Base-by-base conservation (phyloP, 2,113 vertebrate species). In the Colaptes auratus region DNA sequence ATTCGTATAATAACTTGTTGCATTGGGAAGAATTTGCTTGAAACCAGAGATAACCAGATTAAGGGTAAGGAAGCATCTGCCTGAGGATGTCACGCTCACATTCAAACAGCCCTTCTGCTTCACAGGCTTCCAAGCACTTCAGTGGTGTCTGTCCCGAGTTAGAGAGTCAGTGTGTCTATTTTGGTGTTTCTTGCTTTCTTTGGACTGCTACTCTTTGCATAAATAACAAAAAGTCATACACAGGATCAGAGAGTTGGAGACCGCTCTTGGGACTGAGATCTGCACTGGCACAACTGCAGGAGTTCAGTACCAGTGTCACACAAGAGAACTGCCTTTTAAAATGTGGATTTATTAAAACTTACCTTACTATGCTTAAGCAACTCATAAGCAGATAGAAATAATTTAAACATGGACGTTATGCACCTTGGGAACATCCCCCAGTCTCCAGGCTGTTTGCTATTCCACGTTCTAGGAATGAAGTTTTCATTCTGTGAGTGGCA, bases 41-140 rank as follows among this genome's bases (percentile, higher is more conserved):
- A 90, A 82, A 96, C 39, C 79, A 91, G 69, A 74, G 76, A 80
- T 82, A 90, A 91, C 42, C 60, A 67, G 35, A 36, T 91, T 64
- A 88, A 93, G 59, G 64, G 76, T 50, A 66, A 63, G 72, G 79
- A 82, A 59, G 90, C 70, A 6, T 23, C 46, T 91, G 35, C 44
- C 48, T 48, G 48, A 2, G 19, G 33, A 77, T 7, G 5, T 81
- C 3, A 3, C 7, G 1, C 13, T 72, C 16, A 11, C 4, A 8
- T 50, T 59, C 15, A 71, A 71, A 60, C 0, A 0, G 4, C 7
- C 4, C 21, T 79, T 61, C 48, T 84, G 24, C 31, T 89, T 65
- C 58, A 30, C 0, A 0, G 2, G 3, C 4, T 85, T 86, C 27
- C 24, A 25, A 70, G 30, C 35, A n/a, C 59, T 61, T 74, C 25